Base-by-base conservation (phyloP, 2,888 invertebrate genomes). In the Apocheima hispidaria region DNA sequence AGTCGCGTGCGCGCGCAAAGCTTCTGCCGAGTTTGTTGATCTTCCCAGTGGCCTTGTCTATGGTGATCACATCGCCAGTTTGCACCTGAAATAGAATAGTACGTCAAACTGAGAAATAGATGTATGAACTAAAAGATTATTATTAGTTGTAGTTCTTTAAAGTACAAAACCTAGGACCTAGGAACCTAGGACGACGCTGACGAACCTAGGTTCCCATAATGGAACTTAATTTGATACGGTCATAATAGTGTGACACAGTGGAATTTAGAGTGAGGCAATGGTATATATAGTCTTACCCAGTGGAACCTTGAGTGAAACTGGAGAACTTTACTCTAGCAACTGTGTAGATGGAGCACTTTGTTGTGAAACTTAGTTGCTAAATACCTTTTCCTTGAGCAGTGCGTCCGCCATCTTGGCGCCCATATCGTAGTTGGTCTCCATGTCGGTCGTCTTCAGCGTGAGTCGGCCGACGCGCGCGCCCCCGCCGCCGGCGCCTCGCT, bases 361-460 rank as follows among this genome's bases (percentile, higher is more conserved):
- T 10, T 10, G 30, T 30, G 30, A 10, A 30, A 30, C 30, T 10
- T 30, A 30, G 35, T 35, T n/a, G n/a, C 6, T 10, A 40, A 43
- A 10, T 67, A 97, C 97, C 93, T 99, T 99, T 79, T 99, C 99
- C 78, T 99, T 99, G 74, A 98, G 95, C 58, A 99, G 94, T 54
- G 98, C 97, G 84, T 99, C 99, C 55, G 99, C 99, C 96, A 99
- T 99, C 93, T 99, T 99, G 51, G 97, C 96, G 1, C 99, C 99
- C 82, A 99, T 94, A 85, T 99, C 99, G 83, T 99, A 99, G 68
- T 99, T 97, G 0, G 99, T 99, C 88, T 99, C 99, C 99, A 99
- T 99, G 86, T 99, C 99, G 0, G 99, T 99, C 0, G 99, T 99
- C 93, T 99, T 99, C 44, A 99, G 92, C 0, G 99, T 99, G 33